These are phyloP conservation scores for Chondrilla cf. caribensis DNA, from an alignment of 37 sponge, comb jelly and placozoan genomes.

Conservation along the genomic window DNA sequence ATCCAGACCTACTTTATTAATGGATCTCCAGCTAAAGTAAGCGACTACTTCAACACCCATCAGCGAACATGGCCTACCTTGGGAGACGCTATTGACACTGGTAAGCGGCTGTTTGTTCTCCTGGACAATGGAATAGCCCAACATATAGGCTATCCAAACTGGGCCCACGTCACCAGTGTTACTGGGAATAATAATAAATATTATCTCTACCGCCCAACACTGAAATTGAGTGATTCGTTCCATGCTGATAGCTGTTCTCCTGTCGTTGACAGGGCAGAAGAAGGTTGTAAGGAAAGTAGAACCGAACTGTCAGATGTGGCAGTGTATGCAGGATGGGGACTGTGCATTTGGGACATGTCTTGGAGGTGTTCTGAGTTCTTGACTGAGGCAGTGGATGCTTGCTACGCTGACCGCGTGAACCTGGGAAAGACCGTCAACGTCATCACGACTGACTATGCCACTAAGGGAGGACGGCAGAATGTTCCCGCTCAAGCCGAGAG, in stretches of 20 bases:
- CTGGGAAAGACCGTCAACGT: neutral
- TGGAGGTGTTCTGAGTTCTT: neutral
- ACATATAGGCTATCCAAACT: neutral
- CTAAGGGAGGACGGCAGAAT: neutral
- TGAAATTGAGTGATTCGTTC: neutral
- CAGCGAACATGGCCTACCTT: conserved; percentile 38
- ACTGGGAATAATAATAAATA: neutral
- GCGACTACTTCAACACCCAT: neutral
- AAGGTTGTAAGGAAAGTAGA: neutral
- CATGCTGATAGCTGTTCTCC: neutral
- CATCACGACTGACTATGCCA: neutral
- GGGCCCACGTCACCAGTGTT: neutral
- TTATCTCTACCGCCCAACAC: neutral
- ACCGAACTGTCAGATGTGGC: neutral
- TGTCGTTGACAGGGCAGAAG: neutral
- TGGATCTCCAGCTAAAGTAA: neutral
- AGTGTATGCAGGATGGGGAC: neutral
- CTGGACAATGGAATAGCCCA: neutral
- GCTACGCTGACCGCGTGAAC: neutral
- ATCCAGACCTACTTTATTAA: neutral
- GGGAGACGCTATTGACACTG: conserved; percentile 13
- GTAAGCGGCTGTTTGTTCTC: conserved; percentile 31
- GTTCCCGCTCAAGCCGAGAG: neutral
- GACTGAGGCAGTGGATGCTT: neutral
- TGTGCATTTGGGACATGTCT: neutral